Conservation (phyloP, 2,888 invertebrate species). For the Leuctra nigra region DNA sequence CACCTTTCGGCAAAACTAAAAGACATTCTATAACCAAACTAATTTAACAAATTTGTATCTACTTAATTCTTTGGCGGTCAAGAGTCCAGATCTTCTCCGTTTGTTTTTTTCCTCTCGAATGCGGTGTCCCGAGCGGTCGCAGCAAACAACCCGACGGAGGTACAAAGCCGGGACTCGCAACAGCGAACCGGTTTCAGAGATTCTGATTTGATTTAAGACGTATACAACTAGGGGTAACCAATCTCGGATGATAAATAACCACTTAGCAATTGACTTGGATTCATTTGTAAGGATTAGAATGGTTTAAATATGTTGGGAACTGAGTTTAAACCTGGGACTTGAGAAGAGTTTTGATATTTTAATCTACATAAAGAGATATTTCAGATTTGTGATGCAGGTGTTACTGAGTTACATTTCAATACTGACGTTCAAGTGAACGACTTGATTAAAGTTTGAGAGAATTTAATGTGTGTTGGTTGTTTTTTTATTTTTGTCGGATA, state of each 20-base stretch:
- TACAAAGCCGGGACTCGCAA: background rate
- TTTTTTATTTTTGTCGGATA: too few relatives aligned
- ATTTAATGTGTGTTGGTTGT: too few relatives aligned
- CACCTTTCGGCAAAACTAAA: conserved; percentile 10
- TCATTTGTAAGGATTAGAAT: conserved; percentile 13
- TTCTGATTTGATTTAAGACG: conserved; percentile 13
- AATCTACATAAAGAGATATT: too few relatives aligned
- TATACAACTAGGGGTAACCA: background rate
- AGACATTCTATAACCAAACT: conserved; percentile 1
- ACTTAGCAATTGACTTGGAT: conserved; percentile 15
- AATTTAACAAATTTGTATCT: conserved; percentile 16
- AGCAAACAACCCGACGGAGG: background rate
- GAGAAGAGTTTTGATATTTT: too few relatives aligned
- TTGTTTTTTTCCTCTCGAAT: too few relatives aligned
- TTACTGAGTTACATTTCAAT: too few relatives aligned
- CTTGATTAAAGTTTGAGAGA: too few relatives aligned
- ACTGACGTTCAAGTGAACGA: too few relatives aligned
- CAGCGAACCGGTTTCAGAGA: conserved; percentile 7
- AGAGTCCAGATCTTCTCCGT: background rate
- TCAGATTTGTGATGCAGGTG: too few relatives aligned
- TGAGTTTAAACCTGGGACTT: too few relatives aligned
- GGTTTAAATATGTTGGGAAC: background rate
- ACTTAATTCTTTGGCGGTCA: background rate
- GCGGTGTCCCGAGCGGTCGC: background rate
- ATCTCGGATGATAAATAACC: conserved; percentile 8